Base-by-base conservation (phyloP, 2,888 invertebrate genomes). In the Arge pagana region DNA sequence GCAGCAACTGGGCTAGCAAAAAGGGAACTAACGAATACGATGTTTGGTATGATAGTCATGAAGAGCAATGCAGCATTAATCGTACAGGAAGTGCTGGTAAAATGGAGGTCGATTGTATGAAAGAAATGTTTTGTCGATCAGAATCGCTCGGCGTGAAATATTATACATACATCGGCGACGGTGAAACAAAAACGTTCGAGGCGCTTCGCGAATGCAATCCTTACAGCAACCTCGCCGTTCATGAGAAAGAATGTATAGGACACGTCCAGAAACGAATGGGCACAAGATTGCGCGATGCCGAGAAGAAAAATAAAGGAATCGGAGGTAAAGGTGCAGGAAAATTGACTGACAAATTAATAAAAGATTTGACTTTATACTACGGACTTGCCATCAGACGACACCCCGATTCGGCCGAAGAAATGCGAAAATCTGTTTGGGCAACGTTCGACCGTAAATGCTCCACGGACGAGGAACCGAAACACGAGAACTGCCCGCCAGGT, bases 401-500 rank as follows among this genome's bases (percentile, higher is more conserved):
- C 53, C 48, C 53, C 16, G 54, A 55, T 10, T 54, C 56, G 31
- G 39, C 50, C 11, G 49, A 53, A 59, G 55, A 56, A 53, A 62
- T 65, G 60, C 51, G 58, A 59, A 40, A 41, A 21, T 50, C 60
- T n/a, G 55, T 60, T 36, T 42, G 60, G 58, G 59, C 58, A n/a
- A 57, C 58, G n/a, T 53, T 51, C 40, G 31, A 55, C 26, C 61
- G 61, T 36, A 41, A 52, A 31, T 28, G 33, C 26, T 63, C 58
- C 0, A 58, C 54, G 4, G 53, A 63, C 33, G 52, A 58, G 13
- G 49, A 59, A 28, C 58, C 57, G 11, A 35, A 33, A 16, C 60
- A 62, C 53, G 48, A 42, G 15, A 24, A 52, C 16, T 62, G 62
- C 31, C 59, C 59, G 8, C 18, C 7, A 5, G 58, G 56, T 18